Evolutionary conservation across 2,888 invertebrate species (phyloP).

Genomic region (Linnaemya vulpina): DNA sequence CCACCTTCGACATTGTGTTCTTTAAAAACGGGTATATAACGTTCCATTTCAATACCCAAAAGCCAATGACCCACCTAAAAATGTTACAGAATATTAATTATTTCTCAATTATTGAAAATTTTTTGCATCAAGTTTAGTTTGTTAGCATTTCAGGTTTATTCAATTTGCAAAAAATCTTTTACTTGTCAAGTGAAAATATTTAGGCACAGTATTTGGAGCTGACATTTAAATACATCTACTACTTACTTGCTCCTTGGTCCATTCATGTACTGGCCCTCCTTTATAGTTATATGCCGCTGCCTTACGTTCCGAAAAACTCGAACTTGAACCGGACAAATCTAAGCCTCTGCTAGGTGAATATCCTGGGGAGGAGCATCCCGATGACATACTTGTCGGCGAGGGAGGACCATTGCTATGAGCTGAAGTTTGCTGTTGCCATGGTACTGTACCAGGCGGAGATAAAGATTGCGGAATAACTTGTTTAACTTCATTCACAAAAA

Average conservation of each 20-base stretch:
- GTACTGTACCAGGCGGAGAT: constrained; percentile 86
- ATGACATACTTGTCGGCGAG: constrained; percentile 87
- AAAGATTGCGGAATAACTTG: constrained; percentile 87
- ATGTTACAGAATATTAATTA: background rate
- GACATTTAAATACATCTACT: background rate
- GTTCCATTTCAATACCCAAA: constrained; percentile 91
- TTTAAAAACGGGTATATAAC: constrained; percentile 93
- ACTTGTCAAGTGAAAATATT: no score
- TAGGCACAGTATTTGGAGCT: no score
- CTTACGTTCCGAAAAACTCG: constrained; percentile 87
- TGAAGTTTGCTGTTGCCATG: constrained; percentile 85
- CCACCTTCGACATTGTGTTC: constrained; percentile 94
- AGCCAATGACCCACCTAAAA: constrained; percentile 96
- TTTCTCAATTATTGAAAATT: background rate
- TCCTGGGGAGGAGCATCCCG: constrained; percentile 85
- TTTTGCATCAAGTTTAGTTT: background rate
- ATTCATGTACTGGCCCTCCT: constrained; percentile 88
- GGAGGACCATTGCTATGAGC: constrained; percentile 85
- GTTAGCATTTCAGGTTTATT: no score
- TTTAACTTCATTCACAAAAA: constrained; percentile 84
- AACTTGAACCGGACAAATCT: constrained; percentile 85
- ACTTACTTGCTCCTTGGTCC: constrained; percentile 90
- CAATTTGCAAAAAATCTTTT: no score
- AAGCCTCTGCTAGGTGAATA: constrained; percentile 84
- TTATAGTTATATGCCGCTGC: constrained; percentile 86